phyloP scores from a whole-genome alignment of 2,797 vertebrate genomes.

The Halcyon smyrnensis region DNA sequence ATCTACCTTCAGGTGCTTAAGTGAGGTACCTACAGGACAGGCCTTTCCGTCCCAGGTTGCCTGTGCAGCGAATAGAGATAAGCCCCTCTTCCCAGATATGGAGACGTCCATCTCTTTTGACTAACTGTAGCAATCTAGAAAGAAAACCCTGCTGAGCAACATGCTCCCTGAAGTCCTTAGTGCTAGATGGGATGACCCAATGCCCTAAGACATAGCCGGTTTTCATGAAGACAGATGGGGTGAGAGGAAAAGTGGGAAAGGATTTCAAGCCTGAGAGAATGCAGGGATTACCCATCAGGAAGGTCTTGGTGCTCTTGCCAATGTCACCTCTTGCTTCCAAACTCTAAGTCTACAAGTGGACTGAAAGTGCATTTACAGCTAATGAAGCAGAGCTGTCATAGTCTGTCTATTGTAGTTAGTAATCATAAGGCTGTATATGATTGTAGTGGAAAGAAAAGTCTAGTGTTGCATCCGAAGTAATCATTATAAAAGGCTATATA shows the following conservation, averaged over 20 bases:
- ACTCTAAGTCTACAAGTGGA: neutral
- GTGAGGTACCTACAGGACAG: neutral
- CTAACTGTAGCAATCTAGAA: neutral
- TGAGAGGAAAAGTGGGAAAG: neutral
- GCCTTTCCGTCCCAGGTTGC: neutral
- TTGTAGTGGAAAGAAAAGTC: neutral
- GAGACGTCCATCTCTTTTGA: neutral
- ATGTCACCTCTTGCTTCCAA: neutral
- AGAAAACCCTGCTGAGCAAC: neutral
- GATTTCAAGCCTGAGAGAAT: neutral
- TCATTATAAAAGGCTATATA: constrained; percentile 52
- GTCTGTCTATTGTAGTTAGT: neutral
- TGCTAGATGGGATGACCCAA: neutral
- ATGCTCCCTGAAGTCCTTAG: neutral
- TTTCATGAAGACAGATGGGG: neutral
- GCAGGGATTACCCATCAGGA: neutral
- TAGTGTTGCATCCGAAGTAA: constrained; percentile 35
- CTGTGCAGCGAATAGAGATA: neutral
- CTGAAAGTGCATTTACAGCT: constrained; percentile 13
- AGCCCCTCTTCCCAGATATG: neutral
- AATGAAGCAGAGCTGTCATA: neutral
- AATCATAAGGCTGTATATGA: constrained; percentile 31
- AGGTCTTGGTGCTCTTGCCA: neutral
- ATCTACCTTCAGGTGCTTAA: constrained; percentile 7
- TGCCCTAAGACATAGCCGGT: neutral